Evolutionary conservation across 1,140 invertebrate genomes (phyloP).

Genomic region (Cotesia vestalis): DNA sequence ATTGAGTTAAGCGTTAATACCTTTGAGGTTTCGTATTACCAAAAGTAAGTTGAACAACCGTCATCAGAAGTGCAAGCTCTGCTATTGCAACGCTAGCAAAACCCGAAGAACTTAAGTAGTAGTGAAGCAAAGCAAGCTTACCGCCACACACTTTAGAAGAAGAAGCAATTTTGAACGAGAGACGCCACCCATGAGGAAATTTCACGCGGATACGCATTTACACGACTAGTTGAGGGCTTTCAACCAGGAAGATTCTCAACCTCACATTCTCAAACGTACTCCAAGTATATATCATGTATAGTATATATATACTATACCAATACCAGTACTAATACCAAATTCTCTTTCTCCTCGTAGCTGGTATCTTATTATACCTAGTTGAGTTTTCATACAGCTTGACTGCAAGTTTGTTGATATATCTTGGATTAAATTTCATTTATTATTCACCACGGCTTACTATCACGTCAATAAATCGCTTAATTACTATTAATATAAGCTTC

Average conservation of each 20-base stretch:
- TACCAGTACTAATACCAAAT: too few species aligned
- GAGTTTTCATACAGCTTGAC: neutral
- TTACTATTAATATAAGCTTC: neutral
- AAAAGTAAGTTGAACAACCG: conserved; percentile 19
- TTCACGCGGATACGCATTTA: conserved; percentile 25
- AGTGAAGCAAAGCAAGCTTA: too few species aligned
- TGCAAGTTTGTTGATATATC: conserved; percentile 39
- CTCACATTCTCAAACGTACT: too few species aligned
- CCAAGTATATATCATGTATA: neutral
- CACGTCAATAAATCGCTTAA: conserved; percentile 26
- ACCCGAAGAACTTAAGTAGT: neutral
- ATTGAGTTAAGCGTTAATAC: too few species aligned
- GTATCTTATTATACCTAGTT: neutral
- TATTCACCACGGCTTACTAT: conserved; percentile 36
- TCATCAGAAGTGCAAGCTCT: conserved; percentile 13
- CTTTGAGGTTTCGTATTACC: neutral
- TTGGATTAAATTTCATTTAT: conserved; percentile 28
- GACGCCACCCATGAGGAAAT: conserved; percentile 20
- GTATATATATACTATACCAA: neutral
- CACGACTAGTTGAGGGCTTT: neutral
- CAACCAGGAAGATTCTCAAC: too few species aligned
- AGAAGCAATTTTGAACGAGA: conserved; percentile 19
- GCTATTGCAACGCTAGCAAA: conserved; percentile 2
- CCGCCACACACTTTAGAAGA: neutral
- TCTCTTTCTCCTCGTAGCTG: too few species aligned